phyloP scores from a whole-genome alignment of 2,113 vertebrate genomes.

The Oreocharis arfaki region DNA sequence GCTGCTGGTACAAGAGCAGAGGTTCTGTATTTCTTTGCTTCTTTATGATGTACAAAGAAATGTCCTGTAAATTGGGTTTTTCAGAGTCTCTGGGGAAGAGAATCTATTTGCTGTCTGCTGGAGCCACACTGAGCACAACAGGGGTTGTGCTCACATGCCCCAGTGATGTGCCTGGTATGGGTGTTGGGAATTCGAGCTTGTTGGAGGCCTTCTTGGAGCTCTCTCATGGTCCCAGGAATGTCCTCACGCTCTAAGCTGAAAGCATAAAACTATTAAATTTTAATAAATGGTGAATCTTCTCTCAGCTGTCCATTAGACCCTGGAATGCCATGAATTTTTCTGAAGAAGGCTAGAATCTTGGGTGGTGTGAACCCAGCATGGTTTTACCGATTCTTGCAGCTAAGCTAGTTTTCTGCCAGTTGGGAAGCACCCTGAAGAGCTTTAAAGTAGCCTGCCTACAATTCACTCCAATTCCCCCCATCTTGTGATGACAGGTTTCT shows the following conservation, averaged over 20 bases:
- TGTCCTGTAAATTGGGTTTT: background rate
- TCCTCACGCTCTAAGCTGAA: background rate
- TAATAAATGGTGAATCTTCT: background rate
- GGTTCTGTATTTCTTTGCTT: background rate
- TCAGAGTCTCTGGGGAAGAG: background rate
- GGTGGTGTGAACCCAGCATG: background rate
- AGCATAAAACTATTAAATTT: background rate
- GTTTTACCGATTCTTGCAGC: background rate
- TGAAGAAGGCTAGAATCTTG: background rate
- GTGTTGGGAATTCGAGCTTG: background rate
- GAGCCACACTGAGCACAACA: background rate
- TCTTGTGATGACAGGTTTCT: constrained; percentile 5
- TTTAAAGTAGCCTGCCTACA: constrained; percentile 9
- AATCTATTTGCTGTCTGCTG: background rate
- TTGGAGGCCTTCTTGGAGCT: background rate
- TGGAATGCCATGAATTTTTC: background rate
- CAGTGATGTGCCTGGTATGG: background rate
- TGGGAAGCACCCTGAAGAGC: background rate
- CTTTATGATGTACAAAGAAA: background rate
- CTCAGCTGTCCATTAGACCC: background rate
- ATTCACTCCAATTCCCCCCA: background rate
- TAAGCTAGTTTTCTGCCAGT: background rate
- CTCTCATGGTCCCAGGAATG: background rate
- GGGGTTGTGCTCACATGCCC: accelerated
- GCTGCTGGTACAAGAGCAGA: background rate